Percentiles rank a stretch among this genome's conserved stretches.
phyloP scores from a whole-genome alignment of 2,888 invertebrate genomes.

The Yponomeuta sedellus region DNA sequence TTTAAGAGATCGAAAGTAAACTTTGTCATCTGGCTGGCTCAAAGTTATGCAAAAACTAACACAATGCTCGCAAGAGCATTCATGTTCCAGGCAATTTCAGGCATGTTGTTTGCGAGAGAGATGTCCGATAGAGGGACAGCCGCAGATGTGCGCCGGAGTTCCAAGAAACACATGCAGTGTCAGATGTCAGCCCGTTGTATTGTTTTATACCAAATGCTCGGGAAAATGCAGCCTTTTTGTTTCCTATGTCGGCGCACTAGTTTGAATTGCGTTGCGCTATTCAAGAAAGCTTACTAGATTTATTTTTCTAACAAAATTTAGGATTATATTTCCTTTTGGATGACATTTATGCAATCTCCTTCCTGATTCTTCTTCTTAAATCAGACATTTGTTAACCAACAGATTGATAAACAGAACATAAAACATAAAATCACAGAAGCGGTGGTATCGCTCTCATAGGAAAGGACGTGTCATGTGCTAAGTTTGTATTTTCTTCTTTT shows the following conservation, averaged over 20 bases:
- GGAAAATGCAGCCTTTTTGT: constrained; percentile 1
- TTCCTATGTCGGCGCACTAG: not conserved
- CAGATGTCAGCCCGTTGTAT: constrained; percentile 13
- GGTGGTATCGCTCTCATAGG: too few species aligned
- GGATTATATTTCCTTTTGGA: too few species aligned
- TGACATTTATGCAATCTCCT: too few species aligned
- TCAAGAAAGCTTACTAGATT: not conserved
- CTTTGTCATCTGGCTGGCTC: not conserved
- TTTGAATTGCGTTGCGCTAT: not conserved
- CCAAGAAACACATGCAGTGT: constrained; percentile 15
- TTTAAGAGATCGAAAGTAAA: not conserved
- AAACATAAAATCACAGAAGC: too few species aligned
- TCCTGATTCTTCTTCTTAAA: too few species aligned
- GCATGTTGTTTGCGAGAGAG: not conserved
- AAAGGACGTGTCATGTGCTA: too few species aligned
- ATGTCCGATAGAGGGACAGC: constrained; percentile 8
- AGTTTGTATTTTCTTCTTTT: too few species aligned
- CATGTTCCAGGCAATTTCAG: not conserved
- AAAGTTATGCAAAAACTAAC: not conserved
- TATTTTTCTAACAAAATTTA: too few species aligned
- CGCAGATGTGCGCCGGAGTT: constrained; percentile 16
- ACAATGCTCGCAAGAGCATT: not conserved
- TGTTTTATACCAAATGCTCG: constrained; percentile 13
- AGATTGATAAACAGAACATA: too few species aligned
- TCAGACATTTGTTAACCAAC: too few species aligned